phyloP scores from a whole-genome alignment of 2,888 invertebrate species.

The Drosophila incognita region DNA sequence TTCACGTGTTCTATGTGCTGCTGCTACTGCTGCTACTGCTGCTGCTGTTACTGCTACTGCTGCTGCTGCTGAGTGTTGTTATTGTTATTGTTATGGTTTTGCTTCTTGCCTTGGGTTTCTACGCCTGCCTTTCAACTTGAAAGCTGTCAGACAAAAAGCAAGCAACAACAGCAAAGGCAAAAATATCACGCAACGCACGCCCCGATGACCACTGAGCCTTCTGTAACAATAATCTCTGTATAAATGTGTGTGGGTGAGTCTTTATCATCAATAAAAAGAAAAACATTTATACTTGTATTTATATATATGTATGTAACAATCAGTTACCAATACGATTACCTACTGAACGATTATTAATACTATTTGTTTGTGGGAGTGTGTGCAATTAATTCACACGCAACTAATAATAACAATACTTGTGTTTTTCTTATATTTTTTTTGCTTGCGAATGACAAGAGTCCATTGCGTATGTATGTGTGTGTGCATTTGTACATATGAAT shows the following conservation, averaged over 20 bases:
- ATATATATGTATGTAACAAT: conserved; percentile 11
- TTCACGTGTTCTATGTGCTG: conserved; percentile 79
- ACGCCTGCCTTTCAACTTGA: conserved; percentile 50
- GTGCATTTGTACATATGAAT: background rate
- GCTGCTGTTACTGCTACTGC: conserved; percentile 19
- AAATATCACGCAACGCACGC: conserved; percentile 56
- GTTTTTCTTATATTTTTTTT: background rate
- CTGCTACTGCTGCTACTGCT: conserved; percentile 33
- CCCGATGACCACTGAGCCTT: conserved; percentile 31
- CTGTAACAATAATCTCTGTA: conserved; percentile 40
- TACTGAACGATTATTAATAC: conserved; percentile 9
- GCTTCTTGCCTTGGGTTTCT: conserved; percentile 62
- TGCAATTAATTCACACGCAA: conserved; percentile 16
- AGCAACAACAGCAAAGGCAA: conserved; percentile 24
- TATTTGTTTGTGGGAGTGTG: background rate
- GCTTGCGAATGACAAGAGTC: conserved; percentile 5
- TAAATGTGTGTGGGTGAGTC: conserved; percentile 23
- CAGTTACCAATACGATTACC: conserved; percentile 2
- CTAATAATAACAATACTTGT: conserved; percentile 31
- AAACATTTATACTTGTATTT: background rate
- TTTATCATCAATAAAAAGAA: conserved; percentile 25
- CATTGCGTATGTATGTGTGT: background rate
- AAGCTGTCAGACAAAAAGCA: conserved; percentile 40
- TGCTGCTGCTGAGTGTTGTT: conserved; percentile 27
- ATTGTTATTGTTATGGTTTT: conserved; percentile 33